phyloP scores from a whole-genome alignment of 1,140 invertebrate genomes.

The Hylyphantes graminicola region DNA sequence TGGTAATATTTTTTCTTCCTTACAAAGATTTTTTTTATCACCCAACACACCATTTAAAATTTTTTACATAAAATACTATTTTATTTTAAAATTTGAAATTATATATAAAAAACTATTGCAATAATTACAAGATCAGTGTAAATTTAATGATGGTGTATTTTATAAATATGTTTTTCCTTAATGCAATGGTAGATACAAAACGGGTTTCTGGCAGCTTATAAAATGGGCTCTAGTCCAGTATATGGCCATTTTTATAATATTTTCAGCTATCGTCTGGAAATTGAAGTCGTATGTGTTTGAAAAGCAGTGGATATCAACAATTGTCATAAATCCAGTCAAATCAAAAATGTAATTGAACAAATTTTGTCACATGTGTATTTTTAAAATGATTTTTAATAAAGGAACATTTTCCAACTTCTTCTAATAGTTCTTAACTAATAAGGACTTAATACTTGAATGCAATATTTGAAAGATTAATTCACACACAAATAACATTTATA shows the following conservation, averaged over 20 bases:
- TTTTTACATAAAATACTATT: too few relatives aligned
- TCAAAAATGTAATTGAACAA: neutral
- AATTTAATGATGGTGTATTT: too few relatives aligned
- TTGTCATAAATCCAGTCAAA: constrained; percentile 39
- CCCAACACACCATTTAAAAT: neutral
- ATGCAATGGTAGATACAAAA: constrained; percentile 70
- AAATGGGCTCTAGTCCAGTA: constrained; percentile 81
- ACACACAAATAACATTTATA: too few relatives aligned
- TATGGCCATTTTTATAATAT: constrained; percentile 68
- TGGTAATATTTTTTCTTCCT: too few relatives aligned
- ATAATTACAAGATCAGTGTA: neutral
- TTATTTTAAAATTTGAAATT: neutral
- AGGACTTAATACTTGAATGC: too few relatives aligned
- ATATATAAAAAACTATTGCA: neutral
- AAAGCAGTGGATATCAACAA: constrained; percentile 68
- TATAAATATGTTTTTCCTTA: too few relatives aligned
- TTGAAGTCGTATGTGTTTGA: constrained; percentile 70
- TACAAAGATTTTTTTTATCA: too few relatives aligned
- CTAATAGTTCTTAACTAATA: too few relatives aligned
- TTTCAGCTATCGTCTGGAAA: constrained; percentile 67
- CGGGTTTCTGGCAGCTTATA: constrained; percentile 80
- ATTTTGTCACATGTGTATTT: neutral
- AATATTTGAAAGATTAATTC: too few relatives aligned
- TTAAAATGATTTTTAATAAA: too few relatives aligned
- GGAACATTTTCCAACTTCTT: too few relatives aligned